phyloP scores from a whole-genome alignment of 2,888 invertebrate genomes.

The Tolmerus cingulatus region DNA sequence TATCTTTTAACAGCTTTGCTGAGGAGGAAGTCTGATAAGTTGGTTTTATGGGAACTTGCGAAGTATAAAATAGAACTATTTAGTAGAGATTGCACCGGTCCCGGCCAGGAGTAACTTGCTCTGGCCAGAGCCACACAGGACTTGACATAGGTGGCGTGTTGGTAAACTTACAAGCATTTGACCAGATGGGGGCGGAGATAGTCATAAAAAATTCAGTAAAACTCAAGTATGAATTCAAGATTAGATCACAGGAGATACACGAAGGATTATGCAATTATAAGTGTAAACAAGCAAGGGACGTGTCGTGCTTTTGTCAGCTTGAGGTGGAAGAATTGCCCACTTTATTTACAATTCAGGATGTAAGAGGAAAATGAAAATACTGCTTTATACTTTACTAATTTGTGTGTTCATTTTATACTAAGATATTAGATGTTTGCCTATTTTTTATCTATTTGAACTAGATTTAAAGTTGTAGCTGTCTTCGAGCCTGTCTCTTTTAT shows the following conservation, averaged over 20 bases:
- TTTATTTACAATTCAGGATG: neutral
- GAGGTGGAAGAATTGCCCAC: neutral
- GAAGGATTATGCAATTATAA: neutral
- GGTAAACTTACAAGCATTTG: neutral
- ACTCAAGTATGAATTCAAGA: neutral
- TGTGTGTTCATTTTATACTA: no score
- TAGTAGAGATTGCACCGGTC: neutral
- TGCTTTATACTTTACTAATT: no score
- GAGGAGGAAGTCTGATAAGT: slow-evolving; percentile 22
- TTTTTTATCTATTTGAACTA: no score
- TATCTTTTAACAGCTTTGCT: slow-evolving; percentile 2
- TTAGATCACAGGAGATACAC: neutral
- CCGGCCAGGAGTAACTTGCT: neutral
- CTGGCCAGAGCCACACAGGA: neutral
- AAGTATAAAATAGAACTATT: neutral
- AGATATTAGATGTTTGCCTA: no score
- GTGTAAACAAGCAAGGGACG: neutral
- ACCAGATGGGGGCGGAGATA: neutral
- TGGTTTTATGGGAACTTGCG: slow-evolving; percentile 9
- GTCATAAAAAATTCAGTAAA: neutral
- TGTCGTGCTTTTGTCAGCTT: neutral
- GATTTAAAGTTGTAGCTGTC: no score
- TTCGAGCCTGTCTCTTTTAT: no score
- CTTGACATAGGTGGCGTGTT: neutral
- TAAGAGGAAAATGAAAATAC: no score